A percentile compares a stretch with the other conserved stretches of the same genome.
Evolutionary conservation across 1,140 invertebrate genomes (phyloP).

Genomic region (Temnothorax nylanderi): DNA sequence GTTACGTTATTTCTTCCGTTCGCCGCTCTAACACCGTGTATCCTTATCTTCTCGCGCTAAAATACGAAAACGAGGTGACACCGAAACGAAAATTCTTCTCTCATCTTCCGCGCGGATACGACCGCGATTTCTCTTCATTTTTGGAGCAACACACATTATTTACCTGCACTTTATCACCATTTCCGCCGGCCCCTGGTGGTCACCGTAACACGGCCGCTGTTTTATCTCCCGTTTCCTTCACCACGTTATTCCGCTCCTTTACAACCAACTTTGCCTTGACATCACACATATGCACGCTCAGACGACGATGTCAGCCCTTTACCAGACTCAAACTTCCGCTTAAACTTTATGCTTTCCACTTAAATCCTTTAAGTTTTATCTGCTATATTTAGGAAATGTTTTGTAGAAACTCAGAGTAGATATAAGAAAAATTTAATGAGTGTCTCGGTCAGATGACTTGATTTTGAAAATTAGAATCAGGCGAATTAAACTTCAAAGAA

Average conservation of each 20-base stretch:
- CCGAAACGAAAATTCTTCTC: constrained; percentile 49
- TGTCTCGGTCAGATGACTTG: neutral
- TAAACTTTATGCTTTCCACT: constrained; percentile 33
- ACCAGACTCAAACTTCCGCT: constrained; percentile 15
- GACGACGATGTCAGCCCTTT: neutral
- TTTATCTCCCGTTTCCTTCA: constrained; percentile 57
- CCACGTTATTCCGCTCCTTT: constrained; percentile 15
- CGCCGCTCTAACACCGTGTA: constrained; percentile 21
- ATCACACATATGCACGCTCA: constrained; percentile 21
- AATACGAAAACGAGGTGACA: constrained; percentile 46
- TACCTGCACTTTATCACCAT: constrained; percentile 76
- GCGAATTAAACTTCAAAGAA: neutral
- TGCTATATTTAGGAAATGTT: neutral
- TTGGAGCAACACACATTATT: constrained; percentile 71
- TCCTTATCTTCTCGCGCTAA: constrained; percentile 36
- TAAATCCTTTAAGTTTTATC: neutral
- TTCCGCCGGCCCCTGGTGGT: constrained; percentile 55
- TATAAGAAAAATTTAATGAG: neutral
- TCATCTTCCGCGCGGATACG: constrained; percentile 66
- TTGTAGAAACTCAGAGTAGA: neutral
- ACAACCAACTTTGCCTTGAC: constrained; percentile 13
- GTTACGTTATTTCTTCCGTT: constrained; percentile 19
- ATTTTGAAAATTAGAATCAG: neutral
- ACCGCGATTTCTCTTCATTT: constrained; percentile 75
- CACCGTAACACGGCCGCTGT: constrained; percentile 36